These are phyloP conservation scores for Brachionus manjavacas DNA, from an alignment of 1,140 invertebrate genomes.

Conservation along the genomic window DNA sequence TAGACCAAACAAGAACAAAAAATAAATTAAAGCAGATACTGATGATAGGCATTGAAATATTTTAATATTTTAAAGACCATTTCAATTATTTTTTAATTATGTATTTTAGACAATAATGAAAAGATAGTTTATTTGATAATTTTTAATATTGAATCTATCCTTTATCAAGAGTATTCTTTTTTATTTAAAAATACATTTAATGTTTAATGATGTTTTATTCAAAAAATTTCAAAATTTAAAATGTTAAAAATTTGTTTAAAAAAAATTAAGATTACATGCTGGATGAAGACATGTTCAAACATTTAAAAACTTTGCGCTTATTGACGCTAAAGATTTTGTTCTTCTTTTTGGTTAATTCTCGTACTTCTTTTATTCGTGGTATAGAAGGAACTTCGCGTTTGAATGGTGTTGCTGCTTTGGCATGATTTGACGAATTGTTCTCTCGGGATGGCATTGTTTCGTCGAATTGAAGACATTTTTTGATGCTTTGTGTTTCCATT, in stretches of 20 bases:
- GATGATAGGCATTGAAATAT: too few relatives aligned
- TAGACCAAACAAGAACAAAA: too few relatives aligned
- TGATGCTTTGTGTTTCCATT: not conserved
- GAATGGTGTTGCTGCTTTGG: not conserved
- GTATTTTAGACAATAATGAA: too few relatives aligned
- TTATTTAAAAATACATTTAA: too few relatives aligned
- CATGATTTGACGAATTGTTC: not conserved
- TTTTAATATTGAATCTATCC: too few relatives aligned
- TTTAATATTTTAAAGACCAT: too few relatives aligned
- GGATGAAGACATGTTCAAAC: conserved; percentile 1
- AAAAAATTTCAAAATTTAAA: not conserved
- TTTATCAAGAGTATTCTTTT: too few relatives aligned
- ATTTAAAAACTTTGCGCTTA: not conserved
- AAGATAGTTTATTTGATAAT: too few relatives aligned
- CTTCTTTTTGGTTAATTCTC: not conserved
- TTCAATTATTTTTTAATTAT: too few relatives aligned
- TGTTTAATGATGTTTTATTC: too few relatives aligned
- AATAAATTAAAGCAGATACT: too few relatives aligned
- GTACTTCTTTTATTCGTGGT: not conserved
- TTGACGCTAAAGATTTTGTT: not conserved
- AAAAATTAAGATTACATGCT: not conserved
- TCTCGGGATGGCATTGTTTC: not conserved
- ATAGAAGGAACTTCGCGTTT: not conserved
- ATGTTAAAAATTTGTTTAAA: not conserved
- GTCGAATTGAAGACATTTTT: not conserved